Evolutionary conservation across 2,888 invertebrate genomes (phyloP).

Genomic region (Campaea margaritaria): DNA sequence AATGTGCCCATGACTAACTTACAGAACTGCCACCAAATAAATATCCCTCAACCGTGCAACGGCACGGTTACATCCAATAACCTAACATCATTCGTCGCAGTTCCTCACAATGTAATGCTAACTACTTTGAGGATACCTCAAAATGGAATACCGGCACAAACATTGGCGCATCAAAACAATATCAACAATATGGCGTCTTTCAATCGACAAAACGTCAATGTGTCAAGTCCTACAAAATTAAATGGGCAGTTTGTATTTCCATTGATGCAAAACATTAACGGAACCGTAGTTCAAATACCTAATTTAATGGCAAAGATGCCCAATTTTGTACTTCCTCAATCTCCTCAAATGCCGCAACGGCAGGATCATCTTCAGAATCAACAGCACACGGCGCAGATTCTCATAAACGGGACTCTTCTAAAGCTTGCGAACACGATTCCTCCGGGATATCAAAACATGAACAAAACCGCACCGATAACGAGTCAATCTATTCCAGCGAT

Average conservation of each 20-base stretch:
- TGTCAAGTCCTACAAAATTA: constrained; percentile 78
- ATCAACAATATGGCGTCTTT: constrained; percentile 72
- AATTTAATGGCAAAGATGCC: constrained; percentile 86
- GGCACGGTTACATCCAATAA: constrained; percentile 72
- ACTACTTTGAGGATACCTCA: constrained; percentile 85
- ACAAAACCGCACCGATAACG: constrained; percentile 69
- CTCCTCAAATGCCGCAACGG: constrained; percentile 66
- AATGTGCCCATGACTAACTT: constrained; percentile 74
- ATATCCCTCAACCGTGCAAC: constrained; percentile 73
- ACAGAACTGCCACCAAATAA: constrained; percentile 77
- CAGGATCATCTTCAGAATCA: constrained; percentile 73
- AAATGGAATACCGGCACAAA: constrained; percentile 72
- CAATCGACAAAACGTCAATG: constrained; percentile 73
- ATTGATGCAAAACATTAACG: constrained; percentile 85
- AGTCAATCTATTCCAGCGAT: constrained; percentile 71
- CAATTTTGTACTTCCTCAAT: constrained; percentile 80
- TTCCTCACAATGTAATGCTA: constrained; percentile 84
- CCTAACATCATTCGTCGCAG: constrained; percentile 76
- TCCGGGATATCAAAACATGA: constrained; percentile 65
- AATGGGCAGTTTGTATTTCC: constrained; percentile 86
- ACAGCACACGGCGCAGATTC: constrained; percentile 75
- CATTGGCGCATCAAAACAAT: constrained; percentile 71
- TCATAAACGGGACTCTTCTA: constrained; percentile 81
- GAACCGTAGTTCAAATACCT: constrained; percentile 86
- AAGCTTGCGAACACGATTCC: constrained; percentile 76